Percentiles rank a stretch among this genome's conserved stretches.
These are phyloP conservation scores for Drosophila ficusphila DNA, from an alignment of 1,140 invertebrate genomes.

Conservation along the genomic window DNA sequence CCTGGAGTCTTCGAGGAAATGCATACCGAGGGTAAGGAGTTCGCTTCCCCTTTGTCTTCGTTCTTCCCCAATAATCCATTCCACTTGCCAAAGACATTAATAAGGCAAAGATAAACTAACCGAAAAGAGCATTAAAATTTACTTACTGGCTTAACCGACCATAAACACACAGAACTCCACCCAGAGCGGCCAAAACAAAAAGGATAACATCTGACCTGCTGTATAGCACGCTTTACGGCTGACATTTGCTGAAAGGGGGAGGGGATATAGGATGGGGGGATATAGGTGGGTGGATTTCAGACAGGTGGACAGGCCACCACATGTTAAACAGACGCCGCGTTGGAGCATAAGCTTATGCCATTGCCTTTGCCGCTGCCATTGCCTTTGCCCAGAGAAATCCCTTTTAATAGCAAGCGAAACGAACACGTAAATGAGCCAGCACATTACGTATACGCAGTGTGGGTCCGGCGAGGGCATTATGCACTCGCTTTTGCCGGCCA, in stretches of 20 bases:
- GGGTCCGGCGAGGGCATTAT: constrained; percentile 15
- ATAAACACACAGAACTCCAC: constrained; percentile 41
- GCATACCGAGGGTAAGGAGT: constrained; percentile 42
- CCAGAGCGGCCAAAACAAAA: constrained; percentile 10
- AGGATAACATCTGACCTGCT: constrained; percentile 50
- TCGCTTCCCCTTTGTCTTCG: neutral
- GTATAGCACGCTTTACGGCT: constrained; percentile 54
- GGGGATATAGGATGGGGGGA: neutral
- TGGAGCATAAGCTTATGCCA: constrained; percentile 44
- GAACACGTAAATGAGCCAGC: constrained; percentile 54
- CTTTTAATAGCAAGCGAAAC: constrained; percentile 67
- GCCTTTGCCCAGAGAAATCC: constrained; percentile 50
- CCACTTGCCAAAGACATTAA: constrained; percentile 41
- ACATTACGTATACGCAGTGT: constrained; percentile 68
- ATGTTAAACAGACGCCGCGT: constrained; percentile 50
- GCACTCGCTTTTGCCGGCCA: constrained; percentile 33
- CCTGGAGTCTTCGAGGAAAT: constrained; percentile 29
- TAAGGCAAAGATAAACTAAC: constrained; percentile 40
- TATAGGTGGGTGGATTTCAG: constrained; percentile 25
- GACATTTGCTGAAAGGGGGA: constrained; percentile 38
- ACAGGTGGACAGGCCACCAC: too few species aligned
- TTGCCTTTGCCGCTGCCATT: neutral
- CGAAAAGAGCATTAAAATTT: constrained; percentile 62
- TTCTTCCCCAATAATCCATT: constrained; percentile 1
- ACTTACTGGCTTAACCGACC: constrained; percentile 58